phyloP scores from a whole-genome alignment of 2,888 invertebrate species.

The Bembecia ichneumoniformis region DNA sequence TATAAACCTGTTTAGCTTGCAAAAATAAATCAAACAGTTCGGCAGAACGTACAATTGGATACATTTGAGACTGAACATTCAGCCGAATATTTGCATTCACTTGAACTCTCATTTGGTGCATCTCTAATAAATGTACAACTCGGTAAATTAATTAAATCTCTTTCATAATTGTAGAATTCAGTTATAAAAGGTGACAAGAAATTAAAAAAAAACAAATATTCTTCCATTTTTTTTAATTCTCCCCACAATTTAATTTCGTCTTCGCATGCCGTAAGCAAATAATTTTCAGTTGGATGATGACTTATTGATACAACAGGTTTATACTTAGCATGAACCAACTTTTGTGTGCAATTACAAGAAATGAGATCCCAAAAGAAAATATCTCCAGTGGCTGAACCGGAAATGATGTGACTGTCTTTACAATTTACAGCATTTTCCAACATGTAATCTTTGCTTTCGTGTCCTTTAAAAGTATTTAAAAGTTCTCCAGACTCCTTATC shows the following conservation, averaged over 20 bases:
- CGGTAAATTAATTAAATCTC: too few species aligned
- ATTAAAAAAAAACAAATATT: constrained; percentile 14
- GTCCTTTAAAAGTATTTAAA: constrained; percentile 82
- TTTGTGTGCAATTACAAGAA: constrained; percentile 67
- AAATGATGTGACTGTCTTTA: constrained; percentile 88
- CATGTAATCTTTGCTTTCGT: constrained; percentile 85
- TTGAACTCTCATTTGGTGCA: too few species aligned
- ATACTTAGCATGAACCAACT: constrained; percentile 64
- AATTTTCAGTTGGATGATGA: constrained; percentile 83
- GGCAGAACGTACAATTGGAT: too few species aligned
- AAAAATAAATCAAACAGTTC: too few species aligned
- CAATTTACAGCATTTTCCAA: constrained; percentile 89
- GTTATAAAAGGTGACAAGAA: neutral
- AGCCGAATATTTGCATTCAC: too few species aligned
- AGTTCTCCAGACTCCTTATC: constrained; percentile 79
- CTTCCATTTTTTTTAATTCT: constrained; percentile 25
- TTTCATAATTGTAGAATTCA: too few species aligned
- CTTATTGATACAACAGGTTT: constrained; percentile 83
- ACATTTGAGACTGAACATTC: too few species aligned
- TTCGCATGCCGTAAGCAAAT: constrained; percentile 81
- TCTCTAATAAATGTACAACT: too few species aligned
- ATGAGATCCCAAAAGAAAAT: constrained; percentile 93
- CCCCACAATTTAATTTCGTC: constrained; percentile 81
- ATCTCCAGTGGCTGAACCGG: constrained; percentile 90
- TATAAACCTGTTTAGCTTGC: too few species aligned